Evolutionary conservation across 1,140 invertebrate species (phyloP).

Genomic region (Euura saliciscinereae): DNA sequence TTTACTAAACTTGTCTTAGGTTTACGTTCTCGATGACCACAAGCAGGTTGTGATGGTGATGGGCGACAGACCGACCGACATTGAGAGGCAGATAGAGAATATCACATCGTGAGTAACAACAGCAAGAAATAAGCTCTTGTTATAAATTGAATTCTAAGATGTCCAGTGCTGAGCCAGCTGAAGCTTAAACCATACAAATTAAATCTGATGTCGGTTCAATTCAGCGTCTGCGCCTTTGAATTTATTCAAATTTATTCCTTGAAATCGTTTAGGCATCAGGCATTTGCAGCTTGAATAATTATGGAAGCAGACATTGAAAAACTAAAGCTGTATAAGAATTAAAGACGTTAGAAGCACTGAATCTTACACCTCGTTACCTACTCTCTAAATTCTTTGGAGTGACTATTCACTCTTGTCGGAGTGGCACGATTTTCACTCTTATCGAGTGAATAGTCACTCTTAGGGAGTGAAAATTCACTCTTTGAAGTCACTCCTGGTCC

Average conservation of each 20-base stretch:
- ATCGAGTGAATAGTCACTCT: too few species aligned
- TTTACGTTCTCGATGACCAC: constrained; percentile 81
- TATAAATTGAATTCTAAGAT: background rate
- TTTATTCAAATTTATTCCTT: background rate
- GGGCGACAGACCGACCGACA: constrained; percentile 73
- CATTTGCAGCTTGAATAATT: too few species aligned
- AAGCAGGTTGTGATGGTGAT: constrained; percentile 81
- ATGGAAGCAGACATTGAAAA: too few species aligned
- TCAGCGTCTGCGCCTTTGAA: background rate
- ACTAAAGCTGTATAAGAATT: too few species aligned
- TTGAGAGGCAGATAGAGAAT: constrained; percentile 73
- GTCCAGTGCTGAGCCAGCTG: background rate
- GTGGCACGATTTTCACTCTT: too few species aligned
- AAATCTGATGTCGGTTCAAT: background rate
- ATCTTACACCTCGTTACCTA: too few species aligned
- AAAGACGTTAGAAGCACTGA: too few species aligned
- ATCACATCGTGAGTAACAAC: constrained; percentile 65
- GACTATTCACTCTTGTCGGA: too few species aligned
- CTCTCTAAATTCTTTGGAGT: too few species aligned
- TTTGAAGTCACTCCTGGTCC: too few species aligned
- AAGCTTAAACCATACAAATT: background rate
- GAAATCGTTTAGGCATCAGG: background rate
- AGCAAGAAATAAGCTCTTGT: background rate
- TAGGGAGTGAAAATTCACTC: too few species aligned
- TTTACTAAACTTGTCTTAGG: constrained; percentile 52